These are phyloP conservation scores for Drosophila cyrtoloma DNA, from an alignment of 2,888 invertebrate species.

Conservation along the genomic window DNA sequence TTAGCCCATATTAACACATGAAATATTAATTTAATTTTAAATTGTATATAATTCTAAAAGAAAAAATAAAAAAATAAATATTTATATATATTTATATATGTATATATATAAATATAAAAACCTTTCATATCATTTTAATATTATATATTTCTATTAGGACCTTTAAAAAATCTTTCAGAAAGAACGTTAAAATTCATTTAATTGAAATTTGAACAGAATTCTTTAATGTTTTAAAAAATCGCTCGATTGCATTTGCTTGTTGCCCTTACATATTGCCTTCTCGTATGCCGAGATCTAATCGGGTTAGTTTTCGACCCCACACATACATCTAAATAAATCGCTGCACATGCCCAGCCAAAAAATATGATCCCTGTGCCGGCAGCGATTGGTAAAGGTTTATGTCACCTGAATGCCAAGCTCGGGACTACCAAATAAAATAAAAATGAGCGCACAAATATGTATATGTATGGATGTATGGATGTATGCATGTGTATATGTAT, in stretches of 20 bases:
- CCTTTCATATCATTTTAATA: background rate
- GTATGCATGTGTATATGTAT: constrained; percentile 14
- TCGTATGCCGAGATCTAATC: constrained; percentile 50
- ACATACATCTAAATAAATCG: constrained; percentile 32
- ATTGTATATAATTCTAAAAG: background rate
- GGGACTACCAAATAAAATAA: constrained; percentile 1
- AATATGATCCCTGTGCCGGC: constrained; percentile 38
- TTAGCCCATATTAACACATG: background rate
- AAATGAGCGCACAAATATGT: constrained; percentile 16
- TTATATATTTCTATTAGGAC: background rate
- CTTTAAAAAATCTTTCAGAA: background rate
- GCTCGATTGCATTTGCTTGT: constrained; percentile 19
- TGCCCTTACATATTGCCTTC: constrained; percentile 16
- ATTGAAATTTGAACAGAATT: background rate
- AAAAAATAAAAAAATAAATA: too few species aligned
- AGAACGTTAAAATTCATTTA: background rate
- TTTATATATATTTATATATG: too few species aligned
- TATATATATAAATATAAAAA: background rate
- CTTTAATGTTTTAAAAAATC: background rate
- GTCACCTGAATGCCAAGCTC: constrained; percentile 19
- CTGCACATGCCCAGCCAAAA: constrained; percentile 55
- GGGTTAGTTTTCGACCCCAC: constrained; percentile 53
- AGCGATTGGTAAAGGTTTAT: constrained; percentile 44
- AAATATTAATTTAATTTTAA: background rate
- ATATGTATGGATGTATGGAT: constrained; percentile 11